Base-by-base conservation (phyloP, 2,888 invertebrate species). In the Sialis lutaria region DNA sequence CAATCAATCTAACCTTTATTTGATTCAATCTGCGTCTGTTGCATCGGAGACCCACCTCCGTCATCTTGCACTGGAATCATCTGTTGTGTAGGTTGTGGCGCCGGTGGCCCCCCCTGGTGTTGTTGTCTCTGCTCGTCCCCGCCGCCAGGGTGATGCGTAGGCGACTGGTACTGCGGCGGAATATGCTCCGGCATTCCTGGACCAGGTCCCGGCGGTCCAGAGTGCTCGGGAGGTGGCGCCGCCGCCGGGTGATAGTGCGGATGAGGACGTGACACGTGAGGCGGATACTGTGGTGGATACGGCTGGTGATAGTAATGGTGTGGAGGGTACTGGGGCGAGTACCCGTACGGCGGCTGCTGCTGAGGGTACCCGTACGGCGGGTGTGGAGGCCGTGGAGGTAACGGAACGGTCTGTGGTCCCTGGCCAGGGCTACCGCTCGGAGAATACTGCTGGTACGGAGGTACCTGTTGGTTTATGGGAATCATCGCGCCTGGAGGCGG, bases 371-470 rank as follows among this genome's bases (percentile, higher is more conserved):
- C 62, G 48, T 70, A 70, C 5, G 66, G 64, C 1, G 71, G 71
- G 60, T 72, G 72, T 0, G 73, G 73, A 2, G 73, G 73, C 48
- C 73, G 58, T 6, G 73, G 70, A 9, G 72, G 70, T 40, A 73
- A 56, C 0, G 72, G 70, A 12, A 72, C 70, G 37, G 68, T 68
- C 52, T 72, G 72, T 7, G 64, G 54, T 40, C 59, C 62, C 8
- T 67, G 67, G 44, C 60, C 45, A 2, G 44, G 44, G 7, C 44
- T 35, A 3, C 34, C 34, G 5, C 13, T 22, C 6, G 31, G 22
- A 31, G 64, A 57, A 42, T 62, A 62, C 52, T 69, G 68, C 45
- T 67, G 67, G 49, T 58, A 58, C 2, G 59, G 50, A 31, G 42
- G 45, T 53, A 47, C 54, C 12, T 40, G 40, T 13, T 67, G 68